phyloP scores from a whole-genome alignment of 2,888 invertebrate species.

The Capitulum mitella region DNA sequence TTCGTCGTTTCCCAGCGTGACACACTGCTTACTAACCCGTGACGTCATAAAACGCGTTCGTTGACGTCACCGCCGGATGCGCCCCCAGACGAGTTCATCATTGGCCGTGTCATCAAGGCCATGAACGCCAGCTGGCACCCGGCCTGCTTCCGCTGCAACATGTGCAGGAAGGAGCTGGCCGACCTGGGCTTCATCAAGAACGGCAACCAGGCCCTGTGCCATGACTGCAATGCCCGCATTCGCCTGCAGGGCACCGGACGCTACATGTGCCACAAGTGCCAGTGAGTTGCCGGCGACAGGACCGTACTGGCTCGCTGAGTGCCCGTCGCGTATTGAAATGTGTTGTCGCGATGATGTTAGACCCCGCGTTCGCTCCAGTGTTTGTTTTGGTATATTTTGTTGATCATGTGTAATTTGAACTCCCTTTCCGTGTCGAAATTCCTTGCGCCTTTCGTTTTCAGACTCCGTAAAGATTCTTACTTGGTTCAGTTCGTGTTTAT shows the following conservation, averaged over 20 bases:
- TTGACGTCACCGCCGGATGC: neutral
- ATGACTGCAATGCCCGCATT: constrained; percentile 91
- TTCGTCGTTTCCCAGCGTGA: too few species aligned
- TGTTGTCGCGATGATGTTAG: too few species aligned
- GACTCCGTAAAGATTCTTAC: too few species aligned
- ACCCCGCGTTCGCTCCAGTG: too few species aligned
- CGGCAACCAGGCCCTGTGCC: constrained; percentile 76
- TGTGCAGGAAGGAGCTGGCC: constrained; percentile 83
- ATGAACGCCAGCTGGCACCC: constrained; percentile 99
- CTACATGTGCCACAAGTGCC: constrained; percentile 97
- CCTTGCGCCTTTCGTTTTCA: too few species aligned
- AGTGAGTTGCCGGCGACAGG: too few species aligned
- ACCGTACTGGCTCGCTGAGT: too few species aligned
- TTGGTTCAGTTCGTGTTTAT: too few species aligned
- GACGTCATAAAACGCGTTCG: neutral
- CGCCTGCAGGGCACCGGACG: constrained; percentile 92
- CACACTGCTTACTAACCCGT: neutral
- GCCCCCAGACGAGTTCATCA: constrained; percentile 77
- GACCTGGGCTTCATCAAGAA: constrained; percentile 96
- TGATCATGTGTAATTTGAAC: too few species aligned
- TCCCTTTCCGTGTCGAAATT: too few species aligned
- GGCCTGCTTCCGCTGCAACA: constrained; percentile 90
- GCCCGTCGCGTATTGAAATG: too few species aligned
- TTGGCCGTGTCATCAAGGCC: constrained; percentile 98
- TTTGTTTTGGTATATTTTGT: too few species aligned